Evolutionary conservation across 2,888 invertebrate genomes (phyloP).

Genomic region (Eilema griseolum): DNA sequence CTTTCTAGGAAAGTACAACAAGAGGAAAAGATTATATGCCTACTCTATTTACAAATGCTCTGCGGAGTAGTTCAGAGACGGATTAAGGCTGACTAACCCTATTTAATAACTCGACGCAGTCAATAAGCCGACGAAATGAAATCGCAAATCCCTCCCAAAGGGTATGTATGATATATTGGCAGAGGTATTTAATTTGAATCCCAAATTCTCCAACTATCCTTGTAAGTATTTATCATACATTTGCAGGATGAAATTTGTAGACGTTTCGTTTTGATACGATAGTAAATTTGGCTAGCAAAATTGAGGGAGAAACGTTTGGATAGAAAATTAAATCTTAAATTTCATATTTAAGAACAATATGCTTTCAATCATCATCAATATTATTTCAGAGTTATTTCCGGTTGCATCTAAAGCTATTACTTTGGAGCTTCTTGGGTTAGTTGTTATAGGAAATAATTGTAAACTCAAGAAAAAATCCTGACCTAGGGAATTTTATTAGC

Average conservation of each 20-base stretch:
- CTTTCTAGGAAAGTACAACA: background rate
- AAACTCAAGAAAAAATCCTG: no score
- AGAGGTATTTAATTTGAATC: slow-evolving; percentile 50
- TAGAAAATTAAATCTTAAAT: background rate
- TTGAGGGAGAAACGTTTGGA: background rate
- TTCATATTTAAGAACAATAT: no score
- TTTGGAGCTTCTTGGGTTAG: no score
- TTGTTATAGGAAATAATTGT: no score
- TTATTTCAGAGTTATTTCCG: no score
- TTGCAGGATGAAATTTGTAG: background rate
- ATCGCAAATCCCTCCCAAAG: slow-evolving; percentile 54
- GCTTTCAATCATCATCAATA: no score
- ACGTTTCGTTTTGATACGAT: background rate
- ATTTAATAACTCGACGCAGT: slow-evolving; percentile 60
- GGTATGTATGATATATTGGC: slow-evolving; percentile 52
- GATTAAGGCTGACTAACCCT: slow-evolving; percentile 56
- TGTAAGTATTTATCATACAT: slow-evolving; percentile 27
- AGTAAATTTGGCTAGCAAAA: background rate
- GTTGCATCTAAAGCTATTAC: no score
- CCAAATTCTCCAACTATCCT: slow-evolving; percentile 44
- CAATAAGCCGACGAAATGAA: slow-evolving; percentile 65
- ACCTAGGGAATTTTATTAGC: no score
- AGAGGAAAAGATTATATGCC: slow-evolving; percentile 7
- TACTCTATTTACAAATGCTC: slow-evolving; percentile 47
- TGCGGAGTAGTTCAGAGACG: slow-evolving; percentile 42